Base-by-base conservation (phyloP, 2,113 vertebrate species). In the Andinoacara biseriatus region DNA sequence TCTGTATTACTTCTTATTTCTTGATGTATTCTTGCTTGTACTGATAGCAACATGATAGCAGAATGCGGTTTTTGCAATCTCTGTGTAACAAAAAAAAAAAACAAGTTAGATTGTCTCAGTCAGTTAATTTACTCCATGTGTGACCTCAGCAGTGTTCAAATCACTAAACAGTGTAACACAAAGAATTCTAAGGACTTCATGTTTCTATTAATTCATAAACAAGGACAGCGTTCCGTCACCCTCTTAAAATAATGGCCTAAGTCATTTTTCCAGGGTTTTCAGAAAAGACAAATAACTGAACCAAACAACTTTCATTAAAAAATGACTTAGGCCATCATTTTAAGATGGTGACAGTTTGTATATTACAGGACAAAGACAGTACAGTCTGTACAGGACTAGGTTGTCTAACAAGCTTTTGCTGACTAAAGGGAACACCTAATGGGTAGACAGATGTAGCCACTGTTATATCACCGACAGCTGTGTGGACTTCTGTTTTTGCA, bases 371-470 rank as follows among this genome's bases (percentile, higher is more conserved):
- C 43, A 52, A 72, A 46, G 43, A 52, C 65, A 31, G 43, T 20
- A 52, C 43, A 72, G 43, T 72, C 65, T 52, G 43, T 52, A 52
- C 26, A 5, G 49, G 29, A 49, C 18, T 11, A 49, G 1, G 40
- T 49, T 7, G 46, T 18, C 63, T 7, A 67, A 67, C 63, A 67
- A 46, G 63, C 26, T 26, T 18, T 69, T 43, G 63, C 40, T 69
- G 40, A 49, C 40, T 29, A 1, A 52, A 31, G 67, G 46, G 67
- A 72, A 14, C 29, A 52, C 17, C 46, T 52, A 72, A 54, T 31
- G 10, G 0, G 46, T 72, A 72, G 26, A 52, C n/a, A 31, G 3
- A 52, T 0, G 0, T 2, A 52, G 2, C 10, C 65, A 52, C 46
- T 49, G 5, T n/a, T 26, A 31, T 10, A 31, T 52, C 17, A 52